Base-by-base conservation (phyloP, 2,888 invertebrate species). In the Thelaira solivaga region DNA sequence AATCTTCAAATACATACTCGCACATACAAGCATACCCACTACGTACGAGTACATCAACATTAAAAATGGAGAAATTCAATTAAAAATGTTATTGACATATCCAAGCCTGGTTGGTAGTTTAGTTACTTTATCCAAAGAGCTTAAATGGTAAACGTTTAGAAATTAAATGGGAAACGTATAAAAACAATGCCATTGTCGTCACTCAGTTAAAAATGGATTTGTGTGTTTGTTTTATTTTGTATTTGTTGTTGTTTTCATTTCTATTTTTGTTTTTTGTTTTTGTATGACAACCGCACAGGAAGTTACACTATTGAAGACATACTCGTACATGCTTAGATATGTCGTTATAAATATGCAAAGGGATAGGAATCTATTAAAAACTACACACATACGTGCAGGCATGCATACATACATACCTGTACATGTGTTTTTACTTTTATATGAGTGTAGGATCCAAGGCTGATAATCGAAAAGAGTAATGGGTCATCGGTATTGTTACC, bases 281-380 rank as follows among this genome's bases (percentile, higher is more conserved):
- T 26, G 26, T 47, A 29, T 69, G 71, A 36, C 39, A 39, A 26
- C 53, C 26, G 49, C 34, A 59, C 76, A 75, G 80, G 76, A 80
- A 80, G 80, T 80, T 68, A 53, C 57, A 68, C 49, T 62, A 51
- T 43, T 61, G 74, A 71, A 77, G 76, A 67, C 71, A n/a, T n/a
- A n/a, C n/a, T n/a, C n/a, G n/a, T n/a, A n/a, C n/a, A n/a, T n/a
- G n/a, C n/a, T n/a, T n/a, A n/a, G n/a, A n/a, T n/a, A n/a, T n/a
- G n/a, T n/a, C n/a, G n/a, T n/a, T n/a, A n/a, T n/a, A n/a, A n/a
- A n/a, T n/a, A n/a, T n/a, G n/a, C n/a, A n/a, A n/a, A n/a, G n/a
- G n/a, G n/a, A n/a, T n/a, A n/a, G n/a, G n/a, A n/a, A n/a, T n/a
- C n/a, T n/a, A n/a, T n/a, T n/a, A n/a, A n/a, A n/a, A n/a, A n/a